phyloP scores from a whole-genome alignment of 1,140 invertebrate species.

The Monochamus saltuarius region DNA sequence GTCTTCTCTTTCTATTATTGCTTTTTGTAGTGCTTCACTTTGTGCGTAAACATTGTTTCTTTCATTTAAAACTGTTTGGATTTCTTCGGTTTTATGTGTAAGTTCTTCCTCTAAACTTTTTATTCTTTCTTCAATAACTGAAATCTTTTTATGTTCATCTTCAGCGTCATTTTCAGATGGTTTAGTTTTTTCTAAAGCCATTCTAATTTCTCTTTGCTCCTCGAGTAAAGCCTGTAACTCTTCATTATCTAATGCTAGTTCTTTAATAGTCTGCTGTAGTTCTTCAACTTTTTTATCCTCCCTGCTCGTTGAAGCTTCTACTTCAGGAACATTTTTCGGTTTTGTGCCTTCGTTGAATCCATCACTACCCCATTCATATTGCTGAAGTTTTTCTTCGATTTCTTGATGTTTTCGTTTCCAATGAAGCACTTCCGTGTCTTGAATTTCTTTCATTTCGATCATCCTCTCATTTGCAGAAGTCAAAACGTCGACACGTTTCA shows the following conservation, averaged over 20 bases:
- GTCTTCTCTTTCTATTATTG: conserved; percentile 7
- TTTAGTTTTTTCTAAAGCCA: conserved; percentile 39
- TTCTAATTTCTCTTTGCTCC: conserved; percentile 53
- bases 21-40: neutral
- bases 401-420: conserved; percentile 70
- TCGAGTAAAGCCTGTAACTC: conserved; percentile 68
- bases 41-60: neutral
- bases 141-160: conserved; percentile 23
- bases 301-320: neutral
- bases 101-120: conserved; percentile 4
- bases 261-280: conserved; percentile 58
- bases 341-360: conserved; percentile 25
- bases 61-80: neutral
- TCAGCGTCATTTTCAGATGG: conserved; percentile 18
- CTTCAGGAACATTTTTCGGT: conserved; percentile 6
- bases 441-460: conserved; percentile 75
- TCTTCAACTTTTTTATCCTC: conserved; percentile 48
- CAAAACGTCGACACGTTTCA: conserved; percentile 73
- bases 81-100: conserved; percentile 9
- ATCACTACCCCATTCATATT: conserved; percentile 60
- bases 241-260: conserved; percentile 69
- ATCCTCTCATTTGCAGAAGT: conserved; percentile 75
- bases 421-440: conserved; percentile 66
- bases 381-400: conserved; percentile 57
- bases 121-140: conserved; percentile 9